A percentile compares a stretch with the other conserved stretches of the same genome.
phyloP scores from a whole-genome alignment of 35 echinoderm and acorn worm genomes.

The Ophioderma brevispina region DNA sequence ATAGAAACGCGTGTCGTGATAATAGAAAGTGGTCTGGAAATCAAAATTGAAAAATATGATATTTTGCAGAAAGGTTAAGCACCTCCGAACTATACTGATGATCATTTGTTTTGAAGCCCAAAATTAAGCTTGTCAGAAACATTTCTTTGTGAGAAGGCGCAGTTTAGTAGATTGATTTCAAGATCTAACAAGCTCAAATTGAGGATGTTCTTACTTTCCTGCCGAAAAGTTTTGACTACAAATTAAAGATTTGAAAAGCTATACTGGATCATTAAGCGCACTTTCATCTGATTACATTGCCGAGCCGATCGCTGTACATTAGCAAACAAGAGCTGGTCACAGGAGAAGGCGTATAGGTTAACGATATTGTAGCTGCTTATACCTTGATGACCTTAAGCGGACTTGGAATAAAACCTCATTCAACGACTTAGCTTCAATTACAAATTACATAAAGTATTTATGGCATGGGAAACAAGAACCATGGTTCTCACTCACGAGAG shows the following conservation, averaged over 20 bases:
- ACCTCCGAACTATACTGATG: too few relatives aligned
- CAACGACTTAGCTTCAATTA: neutral
- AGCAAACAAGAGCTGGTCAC: slow-evolving; percentile 3
- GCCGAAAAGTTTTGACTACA: slow-evolving; percentile 5
- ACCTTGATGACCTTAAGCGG: slow-evolving; percentile 2
- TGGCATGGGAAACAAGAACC: slow-evolving; percentile 8
- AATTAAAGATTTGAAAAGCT: slow-evolving; percentile 7
- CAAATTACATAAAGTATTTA: slow-evolving; percentile 15
- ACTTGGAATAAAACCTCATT: neutral
- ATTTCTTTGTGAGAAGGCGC: neutral
- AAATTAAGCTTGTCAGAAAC: slow-evolving; percentile 5
- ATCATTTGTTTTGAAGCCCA: neutral
- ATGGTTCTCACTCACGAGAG: neutral
- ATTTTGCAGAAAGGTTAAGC: too few relatives aligned
- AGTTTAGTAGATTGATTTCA: neutral
- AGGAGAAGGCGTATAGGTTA: slow-evolving; percentile 7
- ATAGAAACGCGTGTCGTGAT: too few relatives aligned
- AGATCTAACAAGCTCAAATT: neutral
- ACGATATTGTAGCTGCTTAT: neutral
- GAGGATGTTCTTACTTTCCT: neutral
- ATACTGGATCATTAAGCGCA: slow-evolving; percentile 9
- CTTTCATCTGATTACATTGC: slow-evolving; percentile 1
- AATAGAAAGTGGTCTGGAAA: too few relatives aligned
- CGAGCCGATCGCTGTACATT: slow-evolving; percentile 7
- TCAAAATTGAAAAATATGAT: too few relatives aligned